phyloP scores from a whole-genome alignment of 2,797 vertebrate genomes.

The Urophycis tenuis region DNA sequence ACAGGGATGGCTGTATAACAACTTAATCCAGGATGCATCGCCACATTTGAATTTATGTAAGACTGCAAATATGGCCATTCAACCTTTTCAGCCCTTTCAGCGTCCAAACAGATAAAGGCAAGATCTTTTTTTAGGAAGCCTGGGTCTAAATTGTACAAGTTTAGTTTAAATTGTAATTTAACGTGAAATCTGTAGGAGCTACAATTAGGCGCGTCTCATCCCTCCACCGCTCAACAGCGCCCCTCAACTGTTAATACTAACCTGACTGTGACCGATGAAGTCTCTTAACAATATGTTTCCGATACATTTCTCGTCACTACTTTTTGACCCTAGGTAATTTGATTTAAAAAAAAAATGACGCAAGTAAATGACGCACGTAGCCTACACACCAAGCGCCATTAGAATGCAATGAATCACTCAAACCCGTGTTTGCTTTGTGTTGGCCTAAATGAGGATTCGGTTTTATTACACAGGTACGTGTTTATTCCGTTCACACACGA shows the following conservation, averaged over 20 bases:
- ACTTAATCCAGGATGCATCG: too few relatives aligned
- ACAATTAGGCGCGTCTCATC: too few relatives aligned
- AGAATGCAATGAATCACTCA: background rate
- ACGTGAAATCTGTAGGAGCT: too few relatives aligned
- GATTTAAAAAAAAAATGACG: background rate
- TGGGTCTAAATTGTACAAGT: too few relatives aligned
- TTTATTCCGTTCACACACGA: background rate
- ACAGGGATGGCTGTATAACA: too few relatives aligned
- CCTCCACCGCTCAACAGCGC: too few relatives aligned
- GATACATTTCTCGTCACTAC: slow-evolving; percentile 42
- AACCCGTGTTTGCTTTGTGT: background rate
- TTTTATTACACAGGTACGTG: background rate
- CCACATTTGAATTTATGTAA: too few relatives aligned
- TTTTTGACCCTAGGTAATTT: background rate
- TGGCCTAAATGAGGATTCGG: background rate
- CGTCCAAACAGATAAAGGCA: too few relatives aligned
- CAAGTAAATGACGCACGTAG: background rate
- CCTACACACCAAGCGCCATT: background rate
- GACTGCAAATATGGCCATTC: too few relatives aligned
- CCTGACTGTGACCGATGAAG: slow-evolving; percentile 40
- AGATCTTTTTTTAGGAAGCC: too few relatives aligned
- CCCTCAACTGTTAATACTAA: background rate
- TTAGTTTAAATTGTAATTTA: too few relatives aligned
- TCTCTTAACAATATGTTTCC: slow-evolving; percentile 41
- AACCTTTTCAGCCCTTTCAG: too few relatives aligned